These are phyloP conservation scores for Myanophis thanlyinensis DNA, from an alignment of 2,113 vertebrate genomes.

Conservation along the genomic window DNA sequence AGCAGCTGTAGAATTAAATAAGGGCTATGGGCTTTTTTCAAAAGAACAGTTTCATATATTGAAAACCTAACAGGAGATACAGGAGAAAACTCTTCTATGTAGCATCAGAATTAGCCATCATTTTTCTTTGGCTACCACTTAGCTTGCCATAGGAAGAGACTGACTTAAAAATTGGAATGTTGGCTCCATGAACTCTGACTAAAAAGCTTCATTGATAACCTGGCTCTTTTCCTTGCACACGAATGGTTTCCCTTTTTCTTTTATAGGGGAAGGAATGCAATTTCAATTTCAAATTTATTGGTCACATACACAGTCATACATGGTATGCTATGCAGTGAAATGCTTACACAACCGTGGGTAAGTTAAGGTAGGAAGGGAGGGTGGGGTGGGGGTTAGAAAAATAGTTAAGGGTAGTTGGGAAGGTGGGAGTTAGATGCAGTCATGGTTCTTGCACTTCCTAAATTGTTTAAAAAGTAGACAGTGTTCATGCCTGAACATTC, in stretches of 20 bases:
- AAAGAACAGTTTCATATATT: constrained; percentile 72
- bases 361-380: too few species aligned
- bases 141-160: constrained; percentile 25
- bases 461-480: not conserved
- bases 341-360: too few species aligned
- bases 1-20: constrained; percentile 78
- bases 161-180: constrained; percentile 27
- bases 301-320: too few species aligned
- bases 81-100: constrained; percentile 5
- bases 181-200: constrained; percentile 15
- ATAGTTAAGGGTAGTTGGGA: too few species aligned
- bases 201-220: not conserved
- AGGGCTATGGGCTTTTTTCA: constrained; percentile 73
- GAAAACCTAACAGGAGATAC: constrained; percentile 68
- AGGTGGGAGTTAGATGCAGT: too few species aligned
- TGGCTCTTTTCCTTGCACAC: not conserved
- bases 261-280: not conserved
- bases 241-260: not conserved
- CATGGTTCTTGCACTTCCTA: too few species aligned
- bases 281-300: too few species aligned
- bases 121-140: not conserved
- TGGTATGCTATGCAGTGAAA: too few species aligned
- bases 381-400: too few species aligned
- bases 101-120: constrained; percentile 15
- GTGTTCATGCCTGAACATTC: not conserved